A percentile compares a stretch with the other conserved stretches of the same genome.
Evolutionary conservation across 2,113 vertebrate genomes (phyloP).

Genomic region (Aplodontia rufa): DNA sequence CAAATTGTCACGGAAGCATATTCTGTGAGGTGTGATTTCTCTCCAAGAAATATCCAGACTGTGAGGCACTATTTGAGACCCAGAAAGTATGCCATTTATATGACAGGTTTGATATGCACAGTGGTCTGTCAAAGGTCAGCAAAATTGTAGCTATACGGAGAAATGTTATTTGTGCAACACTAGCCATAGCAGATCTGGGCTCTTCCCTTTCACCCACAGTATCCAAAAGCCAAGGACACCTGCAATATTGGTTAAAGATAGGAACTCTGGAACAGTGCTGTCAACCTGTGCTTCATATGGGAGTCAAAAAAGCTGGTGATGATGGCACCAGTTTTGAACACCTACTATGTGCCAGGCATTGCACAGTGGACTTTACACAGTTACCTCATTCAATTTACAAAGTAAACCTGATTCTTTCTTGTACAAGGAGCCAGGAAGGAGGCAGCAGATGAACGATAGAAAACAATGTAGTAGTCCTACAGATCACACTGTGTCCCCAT

Average conservation of each 20-base stretch:
- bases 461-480: not conserved
- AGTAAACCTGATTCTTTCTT: not conserved
- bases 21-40: slow-evolving; percentile 56
- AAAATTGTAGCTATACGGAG: not conserved
- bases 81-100: not conserved
- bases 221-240: not conserved
- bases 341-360: not conserved
- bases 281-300: not conserved
- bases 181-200: not conserved
- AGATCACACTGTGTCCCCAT: not conserved
- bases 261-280: not conserved
- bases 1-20: slow-evolving; percentile 63
- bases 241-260: not conserved
- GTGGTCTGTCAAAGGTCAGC: not conserved
- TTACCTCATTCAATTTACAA: not conserved
- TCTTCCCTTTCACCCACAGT: not conserved
- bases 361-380: not conserved
- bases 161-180: not conserved
- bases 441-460: not conserved
- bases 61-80: slow-evolving; percentile 33
- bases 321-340: not conserved
- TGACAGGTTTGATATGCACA: not conserved
- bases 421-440: not conserved
- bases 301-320: not conserved
- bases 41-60: not conserved